Percentiles rank a stretch among this genome's conserved stretches.
phyloP scores from a whole-genome alignment of 35 echinoderm and acorn worm genomes.

The Heliocidaris tuberculata region DNA sequence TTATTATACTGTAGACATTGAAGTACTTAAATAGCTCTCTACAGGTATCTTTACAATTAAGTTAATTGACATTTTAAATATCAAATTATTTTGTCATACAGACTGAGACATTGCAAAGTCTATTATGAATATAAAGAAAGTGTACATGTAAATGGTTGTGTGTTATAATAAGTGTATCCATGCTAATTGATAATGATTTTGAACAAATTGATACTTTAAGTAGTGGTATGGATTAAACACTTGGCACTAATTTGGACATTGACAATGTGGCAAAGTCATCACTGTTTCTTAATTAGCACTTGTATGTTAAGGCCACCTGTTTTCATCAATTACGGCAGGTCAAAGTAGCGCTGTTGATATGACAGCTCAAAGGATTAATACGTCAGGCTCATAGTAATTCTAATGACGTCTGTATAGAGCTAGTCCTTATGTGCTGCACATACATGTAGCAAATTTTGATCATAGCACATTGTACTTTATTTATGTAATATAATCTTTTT shows the following conservation, averaged over 20 bases:
- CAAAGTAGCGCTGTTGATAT: background rate
- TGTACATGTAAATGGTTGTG: too few species aligned
- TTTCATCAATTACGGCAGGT: background rate
- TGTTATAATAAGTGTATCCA: too few species aligned
- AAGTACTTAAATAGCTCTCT: too few species aligned
- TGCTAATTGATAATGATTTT: too few species aligned
- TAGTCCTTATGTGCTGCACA: background rate
- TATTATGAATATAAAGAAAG: too few species aligned
- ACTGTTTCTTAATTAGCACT: background rate
- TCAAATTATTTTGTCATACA: too few species aligned
- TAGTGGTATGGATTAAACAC: background rate
- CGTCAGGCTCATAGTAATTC: background rate
- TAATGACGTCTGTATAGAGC: background rate
- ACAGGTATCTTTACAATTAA: too few species aligned
- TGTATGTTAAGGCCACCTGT: conserved; percentile 9
- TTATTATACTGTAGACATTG: too few species aligned
- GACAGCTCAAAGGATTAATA: background rate
- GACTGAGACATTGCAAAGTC: too few species aligned
- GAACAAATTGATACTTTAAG: background rate
- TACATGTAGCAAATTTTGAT: background rate
- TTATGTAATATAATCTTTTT: too few species aligned
- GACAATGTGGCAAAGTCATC: conserved; percentile 1
- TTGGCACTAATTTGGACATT: background rate
- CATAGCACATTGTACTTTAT: too few species aligned
- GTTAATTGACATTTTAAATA: too few species aligned